Base-by-base conservation (phyloP, 2,113 vertebrate species). In the Tamias sibiricus region DNA sequence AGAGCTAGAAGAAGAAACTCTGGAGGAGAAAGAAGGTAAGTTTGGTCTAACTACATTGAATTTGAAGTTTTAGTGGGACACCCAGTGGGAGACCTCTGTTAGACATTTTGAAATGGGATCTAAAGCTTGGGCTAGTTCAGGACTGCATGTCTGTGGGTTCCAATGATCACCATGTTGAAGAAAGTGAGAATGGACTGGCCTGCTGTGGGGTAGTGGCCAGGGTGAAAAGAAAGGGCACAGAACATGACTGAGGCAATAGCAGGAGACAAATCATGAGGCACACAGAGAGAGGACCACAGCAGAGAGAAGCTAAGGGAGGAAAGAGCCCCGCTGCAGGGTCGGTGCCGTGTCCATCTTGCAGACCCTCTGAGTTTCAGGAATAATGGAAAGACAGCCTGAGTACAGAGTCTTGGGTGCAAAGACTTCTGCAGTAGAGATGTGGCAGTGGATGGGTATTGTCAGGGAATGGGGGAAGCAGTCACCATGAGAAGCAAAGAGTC, bases 301-400 rank as follows among this genome's bases (percentile, higher is more conserved):
- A 26, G 30, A 40, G 22, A 30, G 83, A 42, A 57, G 11, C 26
- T 52, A 12, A 79, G n/a, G 28, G 52, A 54, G 12, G 77, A 85
- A 49, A 62, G 49, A 16, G 10, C 52, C 40, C 14, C 30, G 8
- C 8, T 8, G 0, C 37, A 22, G 35, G 4, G 0, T 6, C 13
- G 24, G 40, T 24, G 26, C 72, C 2, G 26, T 64, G 30, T 19
- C 28, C 32, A 54, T 62, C 66, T 17, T 30, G 22, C 11, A 17
- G 47, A 42, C 8, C 69, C 44, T 69, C 20, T 12, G 13, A 24
- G 28, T 62, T n/a, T 59, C 52, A 44, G 66, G 4, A 66, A 26
- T 28, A 66, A 26, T 28, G n/a, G 84, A 95, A 79, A 79, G 44
- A 22, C n/a, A 9, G n/a, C 68, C 79, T 74, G 52, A 76, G 57